Conservation (phyloP, 2,113 vertebrate genomes). For the Seriola quinqueradiata region DNA sequence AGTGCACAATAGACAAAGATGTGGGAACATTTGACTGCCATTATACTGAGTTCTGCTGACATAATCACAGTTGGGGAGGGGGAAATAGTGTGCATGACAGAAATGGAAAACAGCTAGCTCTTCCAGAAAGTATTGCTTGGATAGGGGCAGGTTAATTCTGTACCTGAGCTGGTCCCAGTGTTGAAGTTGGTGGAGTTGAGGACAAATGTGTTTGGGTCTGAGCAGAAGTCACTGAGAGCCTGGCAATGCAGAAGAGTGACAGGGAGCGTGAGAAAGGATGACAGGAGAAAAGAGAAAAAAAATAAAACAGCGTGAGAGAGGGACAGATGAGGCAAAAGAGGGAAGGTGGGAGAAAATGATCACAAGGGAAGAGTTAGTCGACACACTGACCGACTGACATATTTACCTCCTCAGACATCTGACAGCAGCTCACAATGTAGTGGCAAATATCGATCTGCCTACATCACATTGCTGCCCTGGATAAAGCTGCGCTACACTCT, state of each 20-base stretch:
- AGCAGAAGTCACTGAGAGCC: constrained; percentile 94
- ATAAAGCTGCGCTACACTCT: not conserved
- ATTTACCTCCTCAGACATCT: constrained; percentile 66
- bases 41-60: constrained; percentile 47
- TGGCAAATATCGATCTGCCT: constrained; percentile 60
- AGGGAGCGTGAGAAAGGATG: constrained; percentile 23
- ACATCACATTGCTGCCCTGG: constrained; percentile 23
- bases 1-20: constrained; percentile 42
- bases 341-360: constrained; percentile 37
- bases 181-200: constrained; percentile 92
- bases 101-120: constrained; percentile 17
- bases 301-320: not conserved
- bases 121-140: constrained; percentile 12
- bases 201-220: constrained; percentile 88
- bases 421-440: constrained; percentile 29
- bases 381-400: constrained; percentile 80
- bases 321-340: constrained; percentile 24
- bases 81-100: constrained; percentile 24
- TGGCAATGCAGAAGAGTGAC: constrained; percentile 61
- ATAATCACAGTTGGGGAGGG: constrained; percentile 14
- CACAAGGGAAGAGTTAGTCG: constrained; percentile 52
- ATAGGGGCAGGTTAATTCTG: not conserved
- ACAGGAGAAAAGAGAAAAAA: constrained; percentile 39
- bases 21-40: constrained; percentile 34
- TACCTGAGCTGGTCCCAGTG: constrained; percentile 89